Percentiles rank a stretch among this genome's conserved stretches.
These are phyloP conservation scores for Eriocheir sinensis DNA, from an alignment of 1,140 invertebrate species.

Conservation along the genomic window DNA sequence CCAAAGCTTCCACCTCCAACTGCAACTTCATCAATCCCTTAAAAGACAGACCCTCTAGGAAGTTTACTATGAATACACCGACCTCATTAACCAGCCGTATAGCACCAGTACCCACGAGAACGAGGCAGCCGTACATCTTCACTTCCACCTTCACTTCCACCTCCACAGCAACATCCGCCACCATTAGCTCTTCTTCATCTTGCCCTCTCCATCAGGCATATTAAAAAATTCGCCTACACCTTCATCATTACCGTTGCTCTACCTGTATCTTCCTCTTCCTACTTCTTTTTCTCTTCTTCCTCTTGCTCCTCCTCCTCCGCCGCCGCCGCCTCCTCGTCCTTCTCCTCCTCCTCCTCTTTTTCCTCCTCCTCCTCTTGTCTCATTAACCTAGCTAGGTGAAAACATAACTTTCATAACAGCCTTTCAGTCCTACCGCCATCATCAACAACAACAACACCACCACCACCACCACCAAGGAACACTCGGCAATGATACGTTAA, in stretches of 20 bases:
- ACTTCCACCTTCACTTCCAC: neutral
- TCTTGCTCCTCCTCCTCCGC: neutral
- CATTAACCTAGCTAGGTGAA: neutral
- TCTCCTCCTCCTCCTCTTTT: neutral
- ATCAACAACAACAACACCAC: neutral
- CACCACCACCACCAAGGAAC: neutral
- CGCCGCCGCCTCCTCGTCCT: neutral
- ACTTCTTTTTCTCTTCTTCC: neutral
- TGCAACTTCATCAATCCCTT: too few species aligned
- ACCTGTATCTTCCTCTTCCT: neutral
- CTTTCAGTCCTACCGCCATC: neutral
- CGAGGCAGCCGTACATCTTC: too few species aligned
- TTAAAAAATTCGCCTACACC: too few species aligned
- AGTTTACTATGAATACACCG: too few species aligned
- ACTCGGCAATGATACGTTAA: constrained; percentile 5
- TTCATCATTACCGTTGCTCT: neutral
- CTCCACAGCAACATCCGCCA: too few species aligned
- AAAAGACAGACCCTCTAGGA: too few species aligned
- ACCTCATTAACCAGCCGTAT: too few species aligned
- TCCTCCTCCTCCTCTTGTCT: neutral
- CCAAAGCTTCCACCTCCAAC: too few species aligned
- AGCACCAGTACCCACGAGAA: too few species aligned
- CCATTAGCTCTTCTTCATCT: too few species aligned
- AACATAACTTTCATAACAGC: neutral
- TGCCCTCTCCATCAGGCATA: too few species aligned